A percentile compares a stretch with the other conserved stretches of the same genome.
These are phyloP conservation scores for Endotricha flammealis DNA, from an alignment of 2,888 invertebrate species.

Conservation along the genomic window DNA sequence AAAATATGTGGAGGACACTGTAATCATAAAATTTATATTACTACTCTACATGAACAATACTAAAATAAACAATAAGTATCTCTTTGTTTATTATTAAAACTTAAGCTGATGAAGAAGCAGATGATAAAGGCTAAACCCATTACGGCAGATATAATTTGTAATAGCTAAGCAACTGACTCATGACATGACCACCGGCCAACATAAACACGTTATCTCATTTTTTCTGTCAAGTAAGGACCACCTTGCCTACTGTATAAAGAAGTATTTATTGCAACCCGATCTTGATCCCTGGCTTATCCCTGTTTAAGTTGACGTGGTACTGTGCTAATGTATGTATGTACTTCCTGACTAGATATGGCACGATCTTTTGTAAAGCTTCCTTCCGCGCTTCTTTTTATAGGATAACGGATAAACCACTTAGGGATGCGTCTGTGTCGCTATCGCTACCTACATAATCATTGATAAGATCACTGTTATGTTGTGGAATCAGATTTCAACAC, in stretches of 20 bases:
- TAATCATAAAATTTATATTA: no score
- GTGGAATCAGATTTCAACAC: no score
- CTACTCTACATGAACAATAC: no score
- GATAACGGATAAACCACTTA: slow-evolving; percentile 64
- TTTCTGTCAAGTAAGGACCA: slow-evolving; percentile 42
- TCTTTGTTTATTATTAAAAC: no score
- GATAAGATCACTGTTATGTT: no score
- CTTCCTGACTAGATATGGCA: slow-evolving; percentile 67
- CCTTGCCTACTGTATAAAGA: slow-evolving; percentile 34
- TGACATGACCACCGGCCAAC: slow-evolving; percentile 20
- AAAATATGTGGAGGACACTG: no score
- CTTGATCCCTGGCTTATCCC: slow-evolving; percentile 54
- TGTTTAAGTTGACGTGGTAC: slow-evolving; percentile 49
- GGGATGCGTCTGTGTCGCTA: slow-evolving; percentile 49
- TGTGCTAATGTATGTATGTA: no score
- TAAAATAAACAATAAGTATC: no score
- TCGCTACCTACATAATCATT: slow-evolving; percentile 30
- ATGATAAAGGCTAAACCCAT: slow-evolving; percentile 8
- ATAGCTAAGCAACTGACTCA: slow-evolving; percentile 24
- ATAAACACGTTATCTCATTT: slow-evolving; percentile 26
- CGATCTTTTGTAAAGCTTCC: slow-evolving; percentile 66
- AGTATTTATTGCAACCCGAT: slow-evolving; percentile 45
- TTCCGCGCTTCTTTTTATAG: slow-evolving; percentile 48
- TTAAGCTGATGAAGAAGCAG: background rate
- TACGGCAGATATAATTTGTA: slow-evolving; percentile 6